A percentile compares a stretch with the other conserved stretches of the same genome.
Evolutionary conservation across 2,113 vertebrate species (phyloP).

Genomic region (Pseudorasbora parva): DNA sequence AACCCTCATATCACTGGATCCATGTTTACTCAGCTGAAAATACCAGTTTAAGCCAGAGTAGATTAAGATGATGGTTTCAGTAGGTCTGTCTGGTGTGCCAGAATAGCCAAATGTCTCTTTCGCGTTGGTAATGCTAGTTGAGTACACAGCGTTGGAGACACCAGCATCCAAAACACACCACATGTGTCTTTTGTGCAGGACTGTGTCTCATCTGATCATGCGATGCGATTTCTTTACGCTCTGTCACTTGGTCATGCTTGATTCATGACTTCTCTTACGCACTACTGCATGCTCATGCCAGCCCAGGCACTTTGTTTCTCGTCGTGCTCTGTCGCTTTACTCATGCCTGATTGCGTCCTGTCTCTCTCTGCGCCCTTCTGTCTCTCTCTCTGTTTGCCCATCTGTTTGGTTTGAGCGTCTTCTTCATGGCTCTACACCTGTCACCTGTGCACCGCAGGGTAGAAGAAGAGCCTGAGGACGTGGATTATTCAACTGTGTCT

Average conservation of each 20-base stretch:
- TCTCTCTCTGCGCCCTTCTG: constrained; percentile 20
- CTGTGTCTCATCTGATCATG: neutral
- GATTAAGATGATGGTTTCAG: neutral
- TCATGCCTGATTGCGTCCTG: constrained; percentile 31
- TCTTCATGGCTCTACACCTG: constrained; percentile 37
- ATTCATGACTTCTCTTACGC: constrained; percentile 9
- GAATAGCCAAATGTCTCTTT: neutral
- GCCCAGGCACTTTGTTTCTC: neutral
- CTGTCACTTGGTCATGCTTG: constrained; percentile 4
- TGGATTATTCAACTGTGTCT: constrained; percentile 35
- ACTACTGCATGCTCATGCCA: constrained; percentile 6
- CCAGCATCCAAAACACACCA: neutral
- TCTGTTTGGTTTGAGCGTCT: constrained; percentile 41
- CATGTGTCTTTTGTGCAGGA: neutral
- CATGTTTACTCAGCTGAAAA: neutral
- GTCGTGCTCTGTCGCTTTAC: constrained; percentile 12
- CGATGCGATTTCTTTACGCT: neutral
- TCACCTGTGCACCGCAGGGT: constrained; percentile 40
- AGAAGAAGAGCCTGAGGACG: constrained; percentile 22
- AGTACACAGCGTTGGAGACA: neutral
- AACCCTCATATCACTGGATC: neutral
- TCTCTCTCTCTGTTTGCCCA: constrained; percentile 48
- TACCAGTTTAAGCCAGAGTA: neutral
- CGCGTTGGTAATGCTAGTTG: neutral
- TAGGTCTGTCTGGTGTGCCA: neutral